A percentile compares a stretch with the other conserved stretches of the same genome.
These are phyloP conservation scores for Mythimna vitellina DNA, from an alignment of 2,888 invertebrate genomes.

Conservation along the genomic window DNA sequence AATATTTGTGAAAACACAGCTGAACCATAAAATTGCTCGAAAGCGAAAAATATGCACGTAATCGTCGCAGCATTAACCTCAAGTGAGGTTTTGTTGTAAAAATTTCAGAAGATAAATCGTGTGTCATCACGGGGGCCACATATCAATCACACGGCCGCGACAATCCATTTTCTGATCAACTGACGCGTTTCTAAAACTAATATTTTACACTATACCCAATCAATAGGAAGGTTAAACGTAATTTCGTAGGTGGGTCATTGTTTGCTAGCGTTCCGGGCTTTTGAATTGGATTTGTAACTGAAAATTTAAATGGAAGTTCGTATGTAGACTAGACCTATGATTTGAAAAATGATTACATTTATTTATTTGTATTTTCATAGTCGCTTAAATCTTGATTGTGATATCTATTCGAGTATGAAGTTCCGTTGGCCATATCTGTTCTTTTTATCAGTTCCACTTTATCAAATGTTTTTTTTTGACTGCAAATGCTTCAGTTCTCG, in stretches of 20 bases:
- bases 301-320: too few relatives aligned
- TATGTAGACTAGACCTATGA: not conserved
- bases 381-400: too few relatives aligned
- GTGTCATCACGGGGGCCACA: constrained; percentile 72
- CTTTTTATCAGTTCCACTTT: too few relatives aligned
- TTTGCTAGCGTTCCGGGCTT: constrained; percentile 6
- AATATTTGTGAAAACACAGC: not conserved
- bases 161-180: constrained; percentile 78
- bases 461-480: too few relatives aligned
- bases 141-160: constrained; percentile 77
- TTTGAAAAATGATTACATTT: too few relatives aligned
- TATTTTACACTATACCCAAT: constrained; percentile 67
- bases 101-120: constrained; percentile 79
- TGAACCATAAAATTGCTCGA: constrained; percentile 17
- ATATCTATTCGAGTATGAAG: too few relatives aligned
- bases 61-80: constrained; percentile 63
- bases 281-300: not conserved
- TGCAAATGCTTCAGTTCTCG: too few relatives aligned
- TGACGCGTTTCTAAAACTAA: constrained; percentile 77
- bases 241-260: constrained; percentile 1
- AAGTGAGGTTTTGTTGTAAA: constrained; percentile 69
- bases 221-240: constrained; percentile 43
- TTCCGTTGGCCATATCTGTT: too few relatives aligned
- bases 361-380: too few relatives aligned
- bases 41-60: constrained; percentile 57